phyloP scores from a whole-genome alignment of 2,888 invertebrate genomes.

The Punctoribates punctum region DNA sequence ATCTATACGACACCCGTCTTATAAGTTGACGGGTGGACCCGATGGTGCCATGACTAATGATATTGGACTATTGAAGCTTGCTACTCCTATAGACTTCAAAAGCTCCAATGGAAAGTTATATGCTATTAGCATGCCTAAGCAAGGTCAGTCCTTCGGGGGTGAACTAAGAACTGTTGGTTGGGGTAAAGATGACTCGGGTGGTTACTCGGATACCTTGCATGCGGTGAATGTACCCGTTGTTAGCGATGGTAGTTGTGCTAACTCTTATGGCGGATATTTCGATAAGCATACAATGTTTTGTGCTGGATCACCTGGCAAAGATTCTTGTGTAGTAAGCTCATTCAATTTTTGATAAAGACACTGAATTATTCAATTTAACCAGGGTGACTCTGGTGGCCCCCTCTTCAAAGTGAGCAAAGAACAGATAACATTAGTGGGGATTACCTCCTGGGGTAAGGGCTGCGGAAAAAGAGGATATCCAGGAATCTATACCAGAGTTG shows the following conservation, averaged over 20 bases:
- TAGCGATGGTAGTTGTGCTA: too few relatives aligned
- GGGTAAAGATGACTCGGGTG: background rate
- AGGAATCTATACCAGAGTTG: slow-evolving; percentile 66
- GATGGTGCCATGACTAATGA: too few relatives aligned
- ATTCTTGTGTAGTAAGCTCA: background rate
- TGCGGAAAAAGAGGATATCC: slow-evolving; percentile 73
- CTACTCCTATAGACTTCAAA: too few relatives aligned
- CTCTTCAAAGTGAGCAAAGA: slow-evolving; percentile 67
- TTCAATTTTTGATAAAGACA: background rate
- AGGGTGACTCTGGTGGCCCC: slow-evolving; percentile 81
- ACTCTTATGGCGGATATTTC: too few relatives aligned
- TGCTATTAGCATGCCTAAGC: too few relatives aligned
- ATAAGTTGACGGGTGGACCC: too few relatives aligned
- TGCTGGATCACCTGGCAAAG: background rate
- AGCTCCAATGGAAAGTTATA: too few relatives aligned
- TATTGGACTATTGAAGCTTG: too few relatives aligned
- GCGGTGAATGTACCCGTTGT: too few relatives aligned
- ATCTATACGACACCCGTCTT: too few relatives aligned
- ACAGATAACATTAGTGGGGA: slow-evolving; percentile 71
- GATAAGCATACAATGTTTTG: background rate
- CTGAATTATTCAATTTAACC: background rate
- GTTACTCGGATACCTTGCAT: background rate
- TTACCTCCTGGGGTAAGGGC: slow-evolving; percentile 80
- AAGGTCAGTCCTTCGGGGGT: too few relatives aligned
- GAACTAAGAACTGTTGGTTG: too few relatives aligned